phyloP scores from a whole-genome alignment of 2,797 vertebrate genomes.

The Syndactyla subalaris region DNA sequence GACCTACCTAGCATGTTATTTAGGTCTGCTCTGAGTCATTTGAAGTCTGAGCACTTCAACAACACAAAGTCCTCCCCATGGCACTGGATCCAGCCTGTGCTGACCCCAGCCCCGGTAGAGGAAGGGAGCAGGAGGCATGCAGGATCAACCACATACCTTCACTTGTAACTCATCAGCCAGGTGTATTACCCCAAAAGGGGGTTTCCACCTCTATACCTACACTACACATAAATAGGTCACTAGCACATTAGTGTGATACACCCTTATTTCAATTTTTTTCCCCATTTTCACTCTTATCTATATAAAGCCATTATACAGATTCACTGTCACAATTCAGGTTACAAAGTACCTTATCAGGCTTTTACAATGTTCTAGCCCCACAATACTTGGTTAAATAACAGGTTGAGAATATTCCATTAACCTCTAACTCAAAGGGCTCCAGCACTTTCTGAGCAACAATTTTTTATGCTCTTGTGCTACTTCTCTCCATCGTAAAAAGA shows the following conservation, averaged over 20 bases:
- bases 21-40: background rate
- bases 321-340: background rate
- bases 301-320: background rate
- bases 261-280: background rate
- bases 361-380: background rate
- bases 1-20: background rate
- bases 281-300: background rate
- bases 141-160: background rate
- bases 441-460: background rate
- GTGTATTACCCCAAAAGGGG: background rate
- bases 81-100: background rate
- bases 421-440: background rate
- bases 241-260: background rate
- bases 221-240: background rate
- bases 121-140: background rate
- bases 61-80: background rate
- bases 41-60: background rate
- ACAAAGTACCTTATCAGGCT: background rate
- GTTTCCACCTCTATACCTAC: background rate
- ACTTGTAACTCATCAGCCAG: background rate
- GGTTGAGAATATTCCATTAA: background rate
- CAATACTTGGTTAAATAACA: fast-evolving
- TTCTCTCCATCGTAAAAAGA: background rate
- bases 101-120: fast-evolving
- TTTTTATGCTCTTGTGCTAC: background rate